Conservation (phyloP, 2,113 vertebrate species). For the Anarhynchus alexandrinus region DNA sequence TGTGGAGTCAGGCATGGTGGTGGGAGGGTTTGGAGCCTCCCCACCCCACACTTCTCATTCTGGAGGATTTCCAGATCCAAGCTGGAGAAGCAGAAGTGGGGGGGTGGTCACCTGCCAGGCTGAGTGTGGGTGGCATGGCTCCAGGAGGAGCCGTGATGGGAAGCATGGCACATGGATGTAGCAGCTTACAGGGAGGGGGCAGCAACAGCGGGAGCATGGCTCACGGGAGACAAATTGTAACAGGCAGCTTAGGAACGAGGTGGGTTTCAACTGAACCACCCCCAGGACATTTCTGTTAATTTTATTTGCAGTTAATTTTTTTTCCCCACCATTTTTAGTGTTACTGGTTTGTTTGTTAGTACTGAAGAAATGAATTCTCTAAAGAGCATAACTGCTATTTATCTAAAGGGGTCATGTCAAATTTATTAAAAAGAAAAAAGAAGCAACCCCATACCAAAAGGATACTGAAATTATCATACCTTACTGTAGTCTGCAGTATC, state of each 20-base stretch:
- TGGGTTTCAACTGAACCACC: background rate
- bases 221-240: background rate
- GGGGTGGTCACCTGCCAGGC: slow-evolving; percentile 23
- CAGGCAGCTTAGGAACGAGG: background rate
- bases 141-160: background rate
- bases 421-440: background rate
- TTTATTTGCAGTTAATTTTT: background rate
- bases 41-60: background rate
- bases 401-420: background rate
- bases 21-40: background rate
- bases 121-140: slow-evolving; percentile 37
- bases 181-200: slow-evolving; percentile 8
- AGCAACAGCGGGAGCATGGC: background rate
- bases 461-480: background rate
- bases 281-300: background rate
- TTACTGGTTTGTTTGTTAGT: background rate
- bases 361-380: background rate
- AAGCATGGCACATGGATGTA: background rate
- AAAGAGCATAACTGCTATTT: background rate
- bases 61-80: background rate
- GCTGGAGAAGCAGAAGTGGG: background rate
- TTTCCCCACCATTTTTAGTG: background rate
- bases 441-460: background rate
- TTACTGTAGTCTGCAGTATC: no score
- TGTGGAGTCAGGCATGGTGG: background rate